phyloP scores from a whole-genome alignment of 1,140 invertebrate genomes.

The Meloidogyne exigua region DNA sequence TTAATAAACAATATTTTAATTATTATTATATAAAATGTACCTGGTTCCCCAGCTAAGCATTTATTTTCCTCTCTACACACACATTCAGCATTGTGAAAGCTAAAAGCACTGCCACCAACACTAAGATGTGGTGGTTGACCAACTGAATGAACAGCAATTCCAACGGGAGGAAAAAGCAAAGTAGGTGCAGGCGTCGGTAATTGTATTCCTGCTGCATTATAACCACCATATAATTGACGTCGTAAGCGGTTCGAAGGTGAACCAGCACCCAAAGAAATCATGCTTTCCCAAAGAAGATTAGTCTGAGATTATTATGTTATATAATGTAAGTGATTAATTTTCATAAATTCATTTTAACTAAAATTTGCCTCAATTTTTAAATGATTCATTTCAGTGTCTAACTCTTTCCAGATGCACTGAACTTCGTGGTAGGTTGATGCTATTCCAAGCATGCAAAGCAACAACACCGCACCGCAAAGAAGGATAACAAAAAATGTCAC shows the following conservation, averaged over 20 bases:
- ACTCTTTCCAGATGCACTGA: slow-evolving; percentile 57
- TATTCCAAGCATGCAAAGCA: slow-evolving; percentile 58
- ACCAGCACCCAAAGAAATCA: slow-evolving; percentile 59
- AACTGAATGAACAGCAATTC: not conserved
- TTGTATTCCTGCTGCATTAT: slow-evolving; percentile 40
- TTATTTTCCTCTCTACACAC: slow-evolving; percentile 33
- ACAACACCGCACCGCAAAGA: slow-evolving; percentile 48
- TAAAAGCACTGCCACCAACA: not conserved
- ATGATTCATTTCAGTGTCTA: slow-evolving; percentile 56
- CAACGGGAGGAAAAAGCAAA: not conserved
- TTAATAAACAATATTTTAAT: no score
- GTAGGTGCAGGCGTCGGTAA: not conserved
- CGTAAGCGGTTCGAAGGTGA: slow-evolving; percentile 54
- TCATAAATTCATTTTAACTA: not conserved
- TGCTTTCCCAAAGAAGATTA: slow-evolving; percentile 58
- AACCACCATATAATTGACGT: slow-evolving; percentile 61
- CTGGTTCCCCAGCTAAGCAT: slow-evolving; percentile 36
- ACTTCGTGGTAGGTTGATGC: slow-evolving; percentile 57
- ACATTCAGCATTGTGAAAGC: not conserved
- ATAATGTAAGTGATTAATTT: not conserved
- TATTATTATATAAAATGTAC: not conserved
- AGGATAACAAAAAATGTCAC: slow-evolving; percentile 53
- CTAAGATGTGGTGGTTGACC: not conserved
- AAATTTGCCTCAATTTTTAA: slow-evolving; percentile 43
- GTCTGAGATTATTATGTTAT: slow-evolving; percentile 8